phyloP scores from a whole-genome alignment of 1,140 invertebrate genomes.

The Ceratitis capitata region DNA sequence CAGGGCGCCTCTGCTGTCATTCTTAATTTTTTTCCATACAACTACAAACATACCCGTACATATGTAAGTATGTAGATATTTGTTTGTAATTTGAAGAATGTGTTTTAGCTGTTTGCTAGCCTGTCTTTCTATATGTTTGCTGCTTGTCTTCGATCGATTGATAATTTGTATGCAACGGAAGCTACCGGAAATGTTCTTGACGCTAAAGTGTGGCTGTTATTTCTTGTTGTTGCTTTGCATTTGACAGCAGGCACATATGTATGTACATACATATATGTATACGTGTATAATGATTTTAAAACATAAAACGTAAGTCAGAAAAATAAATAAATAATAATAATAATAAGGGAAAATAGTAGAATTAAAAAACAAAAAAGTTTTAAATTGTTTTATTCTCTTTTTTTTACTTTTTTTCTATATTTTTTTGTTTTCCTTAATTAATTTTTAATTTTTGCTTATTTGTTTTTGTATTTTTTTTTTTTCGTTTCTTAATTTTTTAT shows the following conservation, averaged over 20 bases:
- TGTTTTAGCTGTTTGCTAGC: not conserved
- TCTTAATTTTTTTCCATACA: not conserved
- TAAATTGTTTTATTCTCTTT: not conserved
- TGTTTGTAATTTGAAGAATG: not conserved
- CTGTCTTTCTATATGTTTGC: not conserved
- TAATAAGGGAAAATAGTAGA: no score
- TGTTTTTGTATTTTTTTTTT: not conserved
- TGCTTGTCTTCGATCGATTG: not conserved
- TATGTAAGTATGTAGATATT: not conserved
- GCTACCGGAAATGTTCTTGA: slow-evolving; percentile 18
- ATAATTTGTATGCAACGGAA: slow-evolving; percentile 29
- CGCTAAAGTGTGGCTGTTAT: slow-evolving; percentile 22
- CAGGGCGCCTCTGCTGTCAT: slow-evolving; percentile 2
- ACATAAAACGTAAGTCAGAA: not conserved
- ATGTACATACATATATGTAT: not conserved
- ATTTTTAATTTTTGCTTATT: not conserved
- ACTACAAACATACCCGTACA: no score
- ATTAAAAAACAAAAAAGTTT: not conserved
- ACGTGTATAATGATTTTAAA: no score
- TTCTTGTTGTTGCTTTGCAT: slow-evolving; percentile 7
- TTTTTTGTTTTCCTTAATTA: not conserved
- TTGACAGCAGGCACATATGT: slow-evolving; percentile 3
- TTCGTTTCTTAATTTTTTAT: not conserved
- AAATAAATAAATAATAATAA: not conserved
- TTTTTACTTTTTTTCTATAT: not conserved